phyloP scores from a whole-genome alignment of 1,140 invertebrate genomes.

The Notospermus geniculatus region DNA sequence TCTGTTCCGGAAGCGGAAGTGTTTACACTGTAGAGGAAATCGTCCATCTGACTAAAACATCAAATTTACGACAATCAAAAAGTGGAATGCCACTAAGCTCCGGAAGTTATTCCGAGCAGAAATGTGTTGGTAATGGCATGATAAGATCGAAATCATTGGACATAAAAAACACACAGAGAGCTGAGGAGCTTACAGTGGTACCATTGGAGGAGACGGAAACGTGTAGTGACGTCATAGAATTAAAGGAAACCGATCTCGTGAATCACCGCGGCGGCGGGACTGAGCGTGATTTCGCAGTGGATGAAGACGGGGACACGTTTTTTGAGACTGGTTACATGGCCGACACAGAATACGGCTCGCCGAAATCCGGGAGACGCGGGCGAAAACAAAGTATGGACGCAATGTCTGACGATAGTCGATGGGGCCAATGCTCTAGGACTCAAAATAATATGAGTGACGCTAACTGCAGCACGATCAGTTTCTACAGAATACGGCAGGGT shows the following conservation, averaged over 20 bases:
- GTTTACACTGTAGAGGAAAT: slow-evolving; percentile 4
- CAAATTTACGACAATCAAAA: neutral
- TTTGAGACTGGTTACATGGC: slow-evolving; percentile 18
- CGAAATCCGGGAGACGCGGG: neutral
- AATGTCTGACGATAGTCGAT: neutral
- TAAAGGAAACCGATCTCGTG: no score
- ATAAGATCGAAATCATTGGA: neutral
- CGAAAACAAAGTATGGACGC: neutral
- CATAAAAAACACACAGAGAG: neutral
- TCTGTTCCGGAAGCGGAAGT: slow-evolving; percentile 2
- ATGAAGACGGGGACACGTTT: no score
- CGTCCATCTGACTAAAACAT: neutral
- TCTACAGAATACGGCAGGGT: slow-evolving; percentile 19
- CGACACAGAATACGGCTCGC: slow-evolving; percentile 19
- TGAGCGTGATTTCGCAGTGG: no score
- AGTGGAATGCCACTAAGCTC: neutral
- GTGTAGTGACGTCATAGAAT: no score
- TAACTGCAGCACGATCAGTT: slow-evolving; percentile 10
- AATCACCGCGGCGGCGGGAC: no score
- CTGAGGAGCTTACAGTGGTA: neutral
- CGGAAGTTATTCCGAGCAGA: neutral
- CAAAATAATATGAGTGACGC: slow-evolving; percentile 9
- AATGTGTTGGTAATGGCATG: neutral
- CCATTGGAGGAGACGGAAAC: no score
- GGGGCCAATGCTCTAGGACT: neutral